phyloP scores from a whole-genome alignment of 2,888 invertebrate genomes.

The Pasiphila rectangulata region DNA sequence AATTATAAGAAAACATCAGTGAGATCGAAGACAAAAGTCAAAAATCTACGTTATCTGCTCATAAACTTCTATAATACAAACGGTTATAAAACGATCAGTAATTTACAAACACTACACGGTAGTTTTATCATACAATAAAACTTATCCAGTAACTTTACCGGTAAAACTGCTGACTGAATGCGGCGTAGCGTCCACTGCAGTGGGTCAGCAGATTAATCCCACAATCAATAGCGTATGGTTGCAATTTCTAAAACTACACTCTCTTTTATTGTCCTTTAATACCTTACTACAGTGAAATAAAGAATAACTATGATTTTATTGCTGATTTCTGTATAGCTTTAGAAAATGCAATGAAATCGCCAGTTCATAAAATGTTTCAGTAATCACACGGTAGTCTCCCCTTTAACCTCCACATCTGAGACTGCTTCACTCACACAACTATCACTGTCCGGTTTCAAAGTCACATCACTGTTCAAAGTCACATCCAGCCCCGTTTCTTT shows the following conservation, averaged over 20 bases:
- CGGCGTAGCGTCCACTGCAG: background rate
- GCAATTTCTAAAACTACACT: background rate
- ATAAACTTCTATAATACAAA: slow-evolving; percentile 21
- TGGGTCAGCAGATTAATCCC: background rate
- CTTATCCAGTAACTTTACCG: slow-evolving; percentile 38
- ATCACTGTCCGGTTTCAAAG: slow-evolving; percentile 72
- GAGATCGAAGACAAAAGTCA: slow-evolving; percentile 17
- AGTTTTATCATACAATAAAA: slow-evolving; percentile 46
- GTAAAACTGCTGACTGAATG: background rate
- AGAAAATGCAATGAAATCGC: background rate
- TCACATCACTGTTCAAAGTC: slow-evolving; percentile 70
- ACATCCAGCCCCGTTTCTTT: slow-evolving; percentile 60
- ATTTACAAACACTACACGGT: slow-evolving; percentile 20
- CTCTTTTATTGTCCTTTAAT: background rate
- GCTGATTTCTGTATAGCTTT: background rate
- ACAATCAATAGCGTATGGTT: background rate
- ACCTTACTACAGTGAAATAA: background rate
- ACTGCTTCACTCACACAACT: slow-evolving; percentile 75
- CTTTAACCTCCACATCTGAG: slow-evolving; percentile 62
- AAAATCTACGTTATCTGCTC: slow-evolving; percentile 5
- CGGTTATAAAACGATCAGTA: slow-evolving; percentile 9
- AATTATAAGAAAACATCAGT: slow-evolving; percentile 16
- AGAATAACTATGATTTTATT: background rate
- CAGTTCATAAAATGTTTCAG: background rate
- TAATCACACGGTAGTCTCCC: slow-evolving; percentile 60